Percentiles rank a stretch among this genome's conserved stretches.
These are phyloP conservation scores for Clunio marinus DNA, from an alignment of 2,888 invertebrate genomes.

Conservation along the genomic window DNA sequence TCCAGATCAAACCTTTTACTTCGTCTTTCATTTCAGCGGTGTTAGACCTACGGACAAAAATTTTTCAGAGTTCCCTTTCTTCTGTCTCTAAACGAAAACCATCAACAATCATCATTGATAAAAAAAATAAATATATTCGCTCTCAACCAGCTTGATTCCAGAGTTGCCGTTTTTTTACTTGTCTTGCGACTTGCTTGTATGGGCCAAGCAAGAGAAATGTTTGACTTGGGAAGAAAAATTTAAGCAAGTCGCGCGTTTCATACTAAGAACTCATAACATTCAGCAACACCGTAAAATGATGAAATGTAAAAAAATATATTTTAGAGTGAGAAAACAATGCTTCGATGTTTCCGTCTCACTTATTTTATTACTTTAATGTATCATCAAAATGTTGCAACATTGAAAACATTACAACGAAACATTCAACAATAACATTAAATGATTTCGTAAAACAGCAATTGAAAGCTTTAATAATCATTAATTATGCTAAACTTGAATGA, in stretches of 20 bases:
- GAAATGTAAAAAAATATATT: slow-evolving; percentile 31
- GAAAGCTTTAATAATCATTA: background rate
- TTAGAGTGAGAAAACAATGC: background rate
- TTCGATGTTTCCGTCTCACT: background rate
- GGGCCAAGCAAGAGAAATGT: slow-evolving; percentile 14
- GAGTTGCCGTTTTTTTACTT: slow-evolving; percentile 37
- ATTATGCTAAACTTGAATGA: background rate
- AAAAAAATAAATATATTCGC: slow-evolving; percentile 12
- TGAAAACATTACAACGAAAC: too few relatives aligned
- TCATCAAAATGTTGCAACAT: too few relatives aligned
- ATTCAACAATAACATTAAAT: background rate
- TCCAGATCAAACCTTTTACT: slow-evolving; percentile 6
- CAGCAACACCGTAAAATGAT: slow-evolving; percentile 30
- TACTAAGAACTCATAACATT: slow-evolving; percentile 20
- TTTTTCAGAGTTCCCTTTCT: slow-evolving; percentile 31
- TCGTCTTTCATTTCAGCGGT: background rate
- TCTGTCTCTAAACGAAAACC: background rate
- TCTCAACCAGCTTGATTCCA: slow-evolving; percentile 10
- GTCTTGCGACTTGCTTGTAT: slow-evolving; percentile 28
- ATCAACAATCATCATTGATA: slow-evolving; percentile 36
- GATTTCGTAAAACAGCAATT: background rate
- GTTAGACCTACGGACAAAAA: slow-evolving; percentile 22
- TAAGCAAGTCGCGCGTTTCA: slow-evolving; percentile 29
- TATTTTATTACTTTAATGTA: background rate
- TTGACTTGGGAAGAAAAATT: slow-evolving; percentile 35